Percentiles rank a stretch among this genome's conserved stretches.
Evolutionary conservation across 2,797 vertebrate species (phyloP).

Genomic region (Hybognathus amarus): DNA sequence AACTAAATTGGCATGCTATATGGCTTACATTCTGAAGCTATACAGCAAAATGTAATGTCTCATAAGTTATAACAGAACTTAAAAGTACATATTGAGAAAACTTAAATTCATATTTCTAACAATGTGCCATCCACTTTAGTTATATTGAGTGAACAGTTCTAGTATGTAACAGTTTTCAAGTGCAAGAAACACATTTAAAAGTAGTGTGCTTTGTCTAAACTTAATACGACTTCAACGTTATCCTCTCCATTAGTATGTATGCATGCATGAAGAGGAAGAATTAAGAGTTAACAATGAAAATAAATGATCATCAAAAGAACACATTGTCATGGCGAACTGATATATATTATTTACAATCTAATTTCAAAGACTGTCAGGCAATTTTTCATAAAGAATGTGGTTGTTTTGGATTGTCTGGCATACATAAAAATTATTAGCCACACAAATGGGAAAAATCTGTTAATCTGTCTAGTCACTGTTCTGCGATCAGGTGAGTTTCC

Average conservation of each 20-base stretch:
- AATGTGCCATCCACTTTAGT: not conserved
- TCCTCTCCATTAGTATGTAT: not conserved
- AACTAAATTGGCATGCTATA: slow-evolving; percentile 39
- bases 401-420: slow-evolving; percentile 47
- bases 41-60: slow-evolving; percentile 3
- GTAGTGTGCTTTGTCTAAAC: not conserved
- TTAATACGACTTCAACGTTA: not conserved
- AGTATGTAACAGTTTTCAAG: not conserved
- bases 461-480: slow-evolving; percentile 61
- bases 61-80: slow-evolving; percentile 9
- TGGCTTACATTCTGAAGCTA: slow-evolving; percentile 28
- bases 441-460: slow-evolving; percentile 55
- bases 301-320: not conserved
- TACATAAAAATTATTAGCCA: slow-evolving; percentile 54
- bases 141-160: not conserved
- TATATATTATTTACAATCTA: slow-evolving; percentile 37
- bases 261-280: not conserved
- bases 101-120: not conserved
- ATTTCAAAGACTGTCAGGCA: slow-evolving; percentile 43
- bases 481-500: slow-evolving; percentile 75
- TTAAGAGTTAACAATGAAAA: not conserved
- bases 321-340: slow-evolving; percentile 1
- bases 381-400: slow-evolving; percentile 52
- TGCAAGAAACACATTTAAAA: not conserved
- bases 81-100: not conserved